Evolutionary conservation across 2,888 invertebrate genomes (phyloP), one percentile per base, ranked within the genome.

Genomic region (Empis stercorea): DNA sequence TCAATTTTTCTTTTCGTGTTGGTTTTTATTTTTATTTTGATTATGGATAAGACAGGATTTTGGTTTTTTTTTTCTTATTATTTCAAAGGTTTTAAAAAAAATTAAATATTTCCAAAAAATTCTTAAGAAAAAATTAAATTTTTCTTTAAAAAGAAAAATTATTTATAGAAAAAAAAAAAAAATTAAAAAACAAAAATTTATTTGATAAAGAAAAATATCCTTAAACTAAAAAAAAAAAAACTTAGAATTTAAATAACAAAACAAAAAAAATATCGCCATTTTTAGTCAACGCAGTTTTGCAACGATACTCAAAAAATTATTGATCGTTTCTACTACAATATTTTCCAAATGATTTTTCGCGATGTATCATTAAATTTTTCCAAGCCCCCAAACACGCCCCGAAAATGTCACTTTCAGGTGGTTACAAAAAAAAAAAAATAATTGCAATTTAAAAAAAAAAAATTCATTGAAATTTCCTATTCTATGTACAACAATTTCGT

Each of bases 261-360:
- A 27, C 48, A 48, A 53, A 51, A 66, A 68, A 52, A 51, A 51
- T 30, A 48, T 51, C 52, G 53, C 53, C 50, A 48, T 53, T 50
- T 48, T n/a, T 50, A 23, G 10, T 43, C 46, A 48, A 50, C 48
- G 50, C 49, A 48, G 44, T 48, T 48, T 27, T 43, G 50, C 13
- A 32, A 71, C 71, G 72, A 73, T 70, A 65, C 68, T 71, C 68
- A 72, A 72, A 73, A n/a, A 72, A 72, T 59, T 54, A 55, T 56
- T 64, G 59, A 62, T 63, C 64, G 64, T 63, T 59, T 48, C 49
- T 49, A 30, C 47, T 20, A n/a, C n/a, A n/a, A n/a, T 41, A 20
- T 17, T 39, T 32, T 45, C 7, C 14, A 13, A 34, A 23, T 17
- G n/a, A n/a, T n/a, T n/a, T n/a, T n/a, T n/a, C n/a, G 4, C 23